phyloP scores from a whole-genome alignment of 2,797 vertebrate genomes.

The Urosaurus nigricauda region DNA sequence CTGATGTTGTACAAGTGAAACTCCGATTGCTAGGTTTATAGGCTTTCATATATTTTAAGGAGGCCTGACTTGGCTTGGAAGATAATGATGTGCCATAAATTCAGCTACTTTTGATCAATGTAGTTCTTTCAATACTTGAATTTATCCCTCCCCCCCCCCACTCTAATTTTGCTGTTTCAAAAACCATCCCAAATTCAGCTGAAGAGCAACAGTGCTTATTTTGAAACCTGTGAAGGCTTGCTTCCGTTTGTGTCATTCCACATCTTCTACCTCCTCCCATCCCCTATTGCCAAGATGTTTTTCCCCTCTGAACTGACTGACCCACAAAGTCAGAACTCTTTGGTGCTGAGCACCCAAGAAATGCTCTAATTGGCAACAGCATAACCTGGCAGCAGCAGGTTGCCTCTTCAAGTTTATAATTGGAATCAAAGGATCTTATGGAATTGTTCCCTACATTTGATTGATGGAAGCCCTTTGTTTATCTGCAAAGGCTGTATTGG shows the following conservation, averaged over 20 bases:
- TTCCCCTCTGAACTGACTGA: slow-evolving; percentile 30
- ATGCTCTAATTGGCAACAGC: slow-evolving; percentile 81
- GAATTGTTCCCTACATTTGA: slow-evolving; percentile 56
- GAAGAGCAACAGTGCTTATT: slow-evolving; percentile 42
- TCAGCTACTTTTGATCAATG: neutral
- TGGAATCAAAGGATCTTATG: slow-evolving; percentile 76
- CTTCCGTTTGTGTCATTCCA: slow-evolving; percentile 38
- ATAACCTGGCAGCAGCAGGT: slow-evolving; percentile 73
- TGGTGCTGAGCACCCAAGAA: slow-evolving; percentile 32
- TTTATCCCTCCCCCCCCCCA: neutral
- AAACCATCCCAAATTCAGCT: neutral
- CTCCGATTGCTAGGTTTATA: neutral
- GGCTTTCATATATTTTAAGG: neutral
- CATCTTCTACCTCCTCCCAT: neutral
- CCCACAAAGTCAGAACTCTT: slow-evolving; percentile 24
- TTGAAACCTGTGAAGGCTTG: slow-evolving; percentile 36
- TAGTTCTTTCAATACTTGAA: neutral
- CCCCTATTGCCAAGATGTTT: slow-evolving; percentile 22
- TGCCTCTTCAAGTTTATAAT: slow-evolving; percentile 80
- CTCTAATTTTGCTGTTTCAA: neutral
- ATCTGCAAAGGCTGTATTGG: slow-evolving; percentile 30
- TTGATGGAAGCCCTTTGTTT: slow-evolving; percentile 78
- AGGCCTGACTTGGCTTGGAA: too few relatives aligned
- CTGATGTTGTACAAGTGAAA: neutral
- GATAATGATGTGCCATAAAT: neutral